Base-by-base conservation (phyloP, 2,797 vertebrate genomes). In the Poecilia wingei region DNA sequence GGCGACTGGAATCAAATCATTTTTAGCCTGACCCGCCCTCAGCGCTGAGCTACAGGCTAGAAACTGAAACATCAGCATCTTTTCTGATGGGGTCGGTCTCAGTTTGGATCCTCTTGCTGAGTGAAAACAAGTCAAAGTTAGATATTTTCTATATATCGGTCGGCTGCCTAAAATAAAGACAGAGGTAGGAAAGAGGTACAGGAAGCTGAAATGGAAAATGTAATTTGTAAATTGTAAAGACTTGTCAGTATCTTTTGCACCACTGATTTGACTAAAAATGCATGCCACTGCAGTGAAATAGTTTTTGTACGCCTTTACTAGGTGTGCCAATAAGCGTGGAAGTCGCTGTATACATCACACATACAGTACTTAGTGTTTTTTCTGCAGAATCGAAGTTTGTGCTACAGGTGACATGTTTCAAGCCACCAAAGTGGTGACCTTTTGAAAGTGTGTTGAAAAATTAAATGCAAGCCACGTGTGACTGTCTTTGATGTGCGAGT, bases 371-470 rank as follows among this genome's bases (percentile, higher is more conserved):
- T 28, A 16, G 9, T 16, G 43, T 25, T 43, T 66, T 53, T 31
- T 64, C n/a, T 71, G 28, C 8, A 46, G 64, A 45, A 1, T 61
- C 10, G 0, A 55, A 41, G 45, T 55, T 75, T 45, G 47, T 57
- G 55, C 61, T 45, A 75, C 25, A 51, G 64, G 16, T 70, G 39
- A 64, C 70, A 61, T n/a, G 5, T 1, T 70, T 64, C 7, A 28
- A 6, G 16, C 33, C 5, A 43, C 36, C 51, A 18, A 66, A 57
- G 59, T 47, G 43, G 41, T 47, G 9, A 45, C 25, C n/a, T 69
- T 53, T 74, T 31, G 28, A 69, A 53, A 74, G 31, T 28, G 28
- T 33, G 33, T 20, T 49, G n/a, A 41, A 43, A 74, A 71, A 75
- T 55, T 22, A 46, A 70, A 6, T 2, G 31, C 28, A 74, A n/a